Conservation (phyloP, 2,888 invertebrate species). For the Elmis aenea region DNA sequence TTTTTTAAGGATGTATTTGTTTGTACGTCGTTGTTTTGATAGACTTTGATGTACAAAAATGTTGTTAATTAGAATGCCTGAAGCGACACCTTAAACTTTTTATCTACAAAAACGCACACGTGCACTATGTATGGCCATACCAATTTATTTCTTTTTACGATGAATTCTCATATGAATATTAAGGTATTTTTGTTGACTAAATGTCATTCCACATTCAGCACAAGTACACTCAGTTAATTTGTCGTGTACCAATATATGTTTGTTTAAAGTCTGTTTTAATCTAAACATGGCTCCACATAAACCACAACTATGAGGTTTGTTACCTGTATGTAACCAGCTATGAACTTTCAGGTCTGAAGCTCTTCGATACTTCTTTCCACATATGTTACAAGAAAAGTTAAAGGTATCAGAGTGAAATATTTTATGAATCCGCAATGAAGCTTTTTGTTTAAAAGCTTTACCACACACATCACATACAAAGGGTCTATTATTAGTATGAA, state of each 20-base stretch:
- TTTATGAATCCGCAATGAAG: slow-evolving; percentile 51
- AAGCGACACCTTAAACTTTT: too few relatives aligned
- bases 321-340: slow-evolving; percentile 53
- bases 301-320: slow-evolving; percentile 50
- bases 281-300: slow-evolving; percentile 52
- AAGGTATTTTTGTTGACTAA: slow-evolving; percentile 48
- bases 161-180: slow-evolving; percentile 35
- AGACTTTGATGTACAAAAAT: too few relatives aligned
- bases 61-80: too few relatives aligned
- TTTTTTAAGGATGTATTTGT: too few relatives aligned
- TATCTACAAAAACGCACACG: too few relatives aligned
- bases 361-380: slow-evolving; percentile 54
- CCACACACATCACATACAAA: slow-evolving; percentile 55
- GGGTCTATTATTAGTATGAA: slow-evolving; percentile 47
- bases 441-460: slow-evolving; percentile 50
- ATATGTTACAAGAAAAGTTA: slow-evolving; percentile 47
- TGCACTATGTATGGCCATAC: too few relatives aligned
- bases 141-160: too few relatives aligned
- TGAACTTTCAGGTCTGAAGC: slow-evolving; percentile 53
- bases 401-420: slow-evolving; percentile 43
- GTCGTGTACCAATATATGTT: slow-evolving; percentile 45
- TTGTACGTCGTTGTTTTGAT: too few relatives aligned
- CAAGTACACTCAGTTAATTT: slow-evolving; percentile 42
- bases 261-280: slow-evolving; percentile 41
- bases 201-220: slow-evolving; percentile 42